Evolutionary conservation across 1,140 invertebrate species (phyloP).

Genomic region (Achatina immaculata): DNA sequence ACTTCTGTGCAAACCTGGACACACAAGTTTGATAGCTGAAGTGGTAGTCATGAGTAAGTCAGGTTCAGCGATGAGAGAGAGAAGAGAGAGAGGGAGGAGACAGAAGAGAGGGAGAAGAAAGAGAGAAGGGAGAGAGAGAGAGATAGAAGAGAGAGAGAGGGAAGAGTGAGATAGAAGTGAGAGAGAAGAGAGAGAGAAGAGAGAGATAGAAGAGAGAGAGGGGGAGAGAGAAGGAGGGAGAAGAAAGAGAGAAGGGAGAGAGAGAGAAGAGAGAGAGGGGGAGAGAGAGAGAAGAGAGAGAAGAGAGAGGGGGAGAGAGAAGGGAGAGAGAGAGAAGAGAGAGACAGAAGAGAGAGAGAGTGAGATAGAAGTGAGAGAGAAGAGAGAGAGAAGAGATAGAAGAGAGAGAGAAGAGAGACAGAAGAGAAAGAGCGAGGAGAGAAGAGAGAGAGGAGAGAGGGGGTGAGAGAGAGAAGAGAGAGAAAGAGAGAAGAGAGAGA

Average conservation of each 20-base stretch:
- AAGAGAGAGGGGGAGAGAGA: background rate
- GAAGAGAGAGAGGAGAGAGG: background rate
- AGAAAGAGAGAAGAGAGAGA: slow-evolving; percentile 14
- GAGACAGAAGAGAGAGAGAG: background rate
- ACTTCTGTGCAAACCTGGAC: too few relatives aligned
- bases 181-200: background rate
- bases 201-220: background rate
- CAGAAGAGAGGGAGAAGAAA: background rate
- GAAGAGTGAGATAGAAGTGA: background rate
- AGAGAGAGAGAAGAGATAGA: background rate
- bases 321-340: slow-evolving; percentile 9
- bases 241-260: background rate
- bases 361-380: slow-evolving; percentile 1
- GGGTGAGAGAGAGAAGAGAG: background rate
- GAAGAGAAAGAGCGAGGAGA: background rate
- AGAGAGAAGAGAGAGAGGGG: background rate
- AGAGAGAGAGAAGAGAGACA: background rate
- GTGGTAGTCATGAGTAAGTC: too few relatives aligned
- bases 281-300: background rate
- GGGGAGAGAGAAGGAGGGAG: slow-evolving; percentile 10
- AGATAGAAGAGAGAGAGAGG: background rate
- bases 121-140: background rate
- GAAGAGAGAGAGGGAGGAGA: background rate
- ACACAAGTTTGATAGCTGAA: too few relatives aligned
- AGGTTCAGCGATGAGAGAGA: background rate